These are phyloP conservation scores for Actinia equina DNA, from an alignment of 64 coral and sea anemone genomes.

Conservation along the genomic window DNA sequence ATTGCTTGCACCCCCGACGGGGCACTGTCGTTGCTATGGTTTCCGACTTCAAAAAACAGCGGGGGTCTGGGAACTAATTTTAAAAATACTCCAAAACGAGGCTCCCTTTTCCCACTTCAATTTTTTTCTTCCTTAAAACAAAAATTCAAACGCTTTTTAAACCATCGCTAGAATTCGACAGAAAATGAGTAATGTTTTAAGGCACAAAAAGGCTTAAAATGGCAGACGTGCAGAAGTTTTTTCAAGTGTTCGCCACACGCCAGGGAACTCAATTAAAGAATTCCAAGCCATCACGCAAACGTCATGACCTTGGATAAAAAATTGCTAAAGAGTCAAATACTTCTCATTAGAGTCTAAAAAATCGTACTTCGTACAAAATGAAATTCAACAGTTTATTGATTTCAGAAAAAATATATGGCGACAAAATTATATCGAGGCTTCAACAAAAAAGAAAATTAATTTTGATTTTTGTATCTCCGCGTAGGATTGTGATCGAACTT, in stretches of 20 bases:
- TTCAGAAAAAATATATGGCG: too few relatives aligned
- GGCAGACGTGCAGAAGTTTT: neutral
- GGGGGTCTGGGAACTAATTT: conserved; percentile 25
- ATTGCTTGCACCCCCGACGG: conserved; percentile 48
- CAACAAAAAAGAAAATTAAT: neutral
- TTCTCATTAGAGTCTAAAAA: neutral
- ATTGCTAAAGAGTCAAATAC: neutral
- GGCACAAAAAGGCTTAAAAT: neutral
- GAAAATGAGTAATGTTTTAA: neutral
- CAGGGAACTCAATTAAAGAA: conserved; percentile 3
- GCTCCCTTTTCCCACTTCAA: neutral
- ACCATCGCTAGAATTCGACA: neutral
- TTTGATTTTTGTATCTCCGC: neutral
- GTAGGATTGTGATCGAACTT: neutral
- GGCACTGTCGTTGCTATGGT: conserved; percentile 13
- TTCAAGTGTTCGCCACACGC: neutral
- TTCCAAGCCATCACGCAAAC: neutral
- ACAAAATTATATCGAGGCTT: too few relatives aligned
- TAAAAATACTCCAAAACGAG: neutral
- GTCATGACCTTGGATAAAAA: neutral
- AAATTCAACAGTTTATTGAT: too few relatives aligned
- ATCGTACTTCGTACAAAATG: too few relatives aligned
- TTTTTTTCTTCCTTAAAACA: neutral
- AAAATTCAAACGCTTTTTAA: neutral
- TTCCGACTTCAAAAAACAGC: neutral